Percentiles rank a stretch among this genome's conserved stretches.
Conservation (phyloP, 2,797 vertebrate species). For the Chloroceryle inda region DNA sequence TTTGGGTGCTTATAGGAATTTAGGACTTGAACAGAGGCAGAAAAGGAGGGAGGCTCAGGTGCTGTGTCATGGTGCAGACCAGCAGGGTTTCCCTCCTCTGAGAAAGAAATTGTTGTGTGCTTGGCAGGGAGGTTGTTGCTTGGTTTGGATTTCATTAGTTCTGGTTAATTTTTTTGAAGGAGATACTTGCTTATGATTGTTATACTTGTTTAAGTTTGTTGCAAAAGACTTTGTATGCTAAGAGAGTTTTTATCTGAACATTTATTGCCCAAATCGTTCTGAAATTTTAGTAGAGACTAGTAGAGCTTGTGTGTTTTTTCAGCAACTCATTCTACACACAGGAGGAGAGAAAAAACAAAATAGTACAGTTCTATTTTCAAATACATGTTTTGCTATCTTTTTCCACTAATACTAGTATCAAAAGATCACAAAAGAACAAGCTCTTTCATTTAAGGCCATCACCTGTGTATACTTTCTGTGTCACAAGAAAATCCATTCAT, state of each 20-base stretch:
- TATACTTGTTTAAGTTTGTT: background rate
- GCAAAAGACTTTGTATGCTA: background rate
- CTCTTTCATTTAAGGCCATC: background rate
- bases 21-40: background rate
- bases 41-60: background rate
- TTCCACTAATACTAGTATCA: background rate
- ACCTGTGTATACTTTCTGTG: background rate
- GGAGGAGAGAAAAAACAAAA: background rate
- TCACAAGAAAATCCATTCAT: background rate
- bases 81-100: background rate
- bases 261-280: background rate
- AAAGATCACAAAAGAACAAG: background rate
- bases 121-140: background rate
- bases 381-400: background rate
- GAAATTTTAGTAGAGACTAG: background rate
- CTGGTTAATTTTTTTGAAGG: background rate
- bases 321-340: background rate
- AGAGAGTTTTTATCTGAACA: background rate
- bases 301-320: background rate
- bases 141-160: conserved; percentile 2
- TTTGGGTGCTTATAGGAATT: background rate
- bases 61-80: background rate
- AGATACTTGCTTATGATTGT: background rate
- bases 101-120: background rate
- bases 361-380: background rate